These are phyloP conservation scores for Hirundichthys speculiger DNA, from an alignment of 2,113 vertebrate species.

Conservation along the genomic window DNA sequence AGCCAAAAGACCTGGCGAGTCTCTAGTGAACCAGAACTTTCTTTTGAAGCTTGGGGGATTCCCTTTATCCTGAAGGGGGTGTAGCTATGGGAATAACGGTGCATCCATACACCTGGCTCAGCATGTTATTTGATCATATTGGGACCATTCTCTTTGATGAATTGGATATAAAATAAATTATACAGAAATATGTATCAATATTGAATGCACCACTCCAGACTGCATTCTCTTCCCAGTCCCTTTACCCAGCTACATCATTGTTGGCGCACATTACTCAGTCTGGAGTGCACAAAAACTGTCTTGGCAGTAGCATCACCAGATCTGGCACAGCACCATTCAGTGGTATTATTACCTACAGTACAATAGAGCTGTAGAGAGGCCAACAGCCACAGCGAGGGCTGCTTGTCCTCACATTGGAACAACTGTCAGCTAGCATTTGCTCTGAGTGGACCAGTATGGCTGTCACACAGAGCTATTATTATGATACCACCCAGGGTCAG, in stretches of 20 bases:
- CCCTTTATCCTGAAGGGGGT: conserved; percentile 25
- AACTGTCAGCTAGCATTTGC: conserved; percentile 68
- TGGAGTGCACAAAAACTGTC: conserved; percentile 33
- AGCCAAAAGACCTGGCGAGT: conserved; percentile 47
- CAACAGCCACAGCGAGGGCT: conserved; percentile 37
- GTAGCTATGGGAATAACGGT: conserved; percentile 17
- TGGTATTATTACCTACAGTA: conserved; percentile 44
- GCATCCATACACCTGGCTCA: conserved; percentile 56
- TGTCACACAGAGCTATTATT: conserved; percentile 72
- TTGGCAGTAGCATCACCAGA: conserved; percentile 15
- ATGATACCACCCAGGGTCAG: conserved; percentile 59
- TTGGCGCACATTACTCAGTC: conserved; percentile 28
- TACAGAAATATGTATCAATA: conserved; percentile 25
- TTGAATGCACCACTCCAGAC: conserved; percentile 1
- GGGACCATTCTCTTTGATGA: not conserved
- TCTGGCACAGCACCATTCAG: conserved; percentile 29
- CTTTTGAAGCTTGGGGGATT: conserved; percentile 55
- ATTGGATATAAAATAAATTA: conserved; percentile 7
- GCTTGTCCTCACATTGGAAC: conserved; percentile 40
- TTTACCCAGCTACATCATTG: conserved; percentile 65
- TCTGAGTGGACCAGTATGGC: conserved; percentile 62
- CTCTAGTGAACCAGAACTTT: conserved; percentile 29
- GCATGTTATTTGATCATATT: conserved; percentile 18
- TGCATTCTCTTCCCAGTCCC: conserved; percentile 30
- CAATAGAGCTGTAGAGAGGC: conserved; percentile 29